Evolutionary conservation across 2,888 invertebrate genomes (phyloP).

Genomic region (Agonopterix alstromeriana): DNA sequence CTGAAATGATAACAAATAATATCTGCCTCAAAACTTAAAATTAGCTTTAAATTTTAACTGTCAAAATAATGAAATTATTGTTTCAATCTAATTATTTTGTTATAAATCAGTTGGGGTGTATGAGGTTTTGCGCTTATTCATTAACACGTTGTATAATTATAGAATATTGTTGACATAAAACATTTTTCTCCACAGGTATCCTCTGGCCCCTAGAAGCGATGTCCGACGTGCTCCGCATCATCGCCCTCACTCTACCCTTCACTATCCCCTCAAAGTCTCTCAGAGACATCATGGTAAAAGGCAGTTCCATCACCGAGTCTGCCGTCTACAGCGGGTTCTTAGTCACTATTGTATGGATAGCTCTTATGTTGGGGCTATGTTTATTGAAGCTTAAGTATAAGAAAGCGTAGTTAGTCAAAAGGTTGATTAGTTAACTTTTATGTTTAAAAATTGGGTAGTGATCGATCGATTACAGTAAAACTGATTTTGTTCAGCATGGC

Average conservation of each 20-base stretch:
- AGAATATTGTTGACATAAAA: too few species aligned
- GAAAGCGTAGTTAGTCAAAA: conserved; percentile 27
- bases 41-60: too few species aligned
- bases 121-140: too few species aligned
- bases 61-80: too few species aligned
- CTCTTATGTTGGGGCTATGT: conserved; percentile 74
- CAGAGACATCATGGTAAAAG: conserved; percentile 85
- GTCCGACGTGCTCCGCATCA: conserved; percentile 75
- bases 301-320: conserved; percentile 80
- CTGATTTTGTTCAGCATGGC: too few species aligned
- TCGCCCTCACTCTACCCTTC: conserved; percentile 84
- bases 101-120: too few species aligned
- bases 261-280: conserved; percentile 87
- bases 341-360: conserved; percentile 80
- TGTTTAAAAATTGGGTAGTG: neutral
- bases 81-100: too few species aligned
- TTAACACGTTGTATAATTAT: too few species aligned
- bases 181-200: conserved; percentile 60
- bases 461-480: too few species aligned
- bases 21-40: too few species aligned
- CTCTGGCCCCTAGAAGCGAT: conserved; percentile 84
- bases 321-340: conserved; percentile 86
- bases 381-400: conserved; percentile 60
- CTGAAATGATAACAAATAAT: too few species aligned
- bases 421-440: neutral